Evolutionary conservation across 2,113 vertebrate genomes (phyloP), one percentile per base, ranked within the genome.

Genomic region (Chrysochloris asiatica): DNA sequence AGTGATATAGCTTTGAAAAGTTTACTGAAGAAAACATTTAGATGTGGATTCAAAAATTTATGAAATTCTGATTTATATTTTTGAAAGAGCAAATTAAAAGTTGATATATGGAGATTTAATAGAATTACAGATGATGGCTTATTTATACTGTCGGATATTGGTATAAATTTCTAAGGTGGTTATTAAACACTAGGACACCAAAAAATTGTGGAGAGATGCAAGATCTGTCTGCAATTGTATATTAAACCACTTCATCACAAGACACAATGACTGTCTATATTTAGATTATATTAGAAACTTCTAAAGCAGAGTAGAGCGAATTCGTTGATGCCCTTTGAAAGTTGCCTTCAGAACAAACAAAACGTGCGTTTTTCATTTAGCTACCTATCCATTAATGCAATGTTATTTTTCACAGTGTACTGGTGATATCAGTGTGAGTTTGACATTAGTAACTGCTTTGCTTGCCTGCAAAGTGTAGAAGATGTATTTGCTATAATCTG

Each of bases 61-160:
- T 95, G 59, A 93, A 93, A 93, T 76, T 48, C 3, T 95, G 92
- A 86, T 92, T 95, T 95, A 86, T 90, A 76, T 77, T 86, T 89
- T 95, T 11, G 21, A 91, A 7, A 71, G 10, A 26, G 14, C 77
- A n/a, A 76, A 90, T 86, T 92, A 93, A 95, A 95, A 80, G 17
- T 92, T 95, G 86, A 90, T 86, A 79, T 80, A 88, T 72, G 36
- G 6, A 45, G 3, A n/a, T 8, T 72, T 92, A 93, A 80, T 71
- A 45, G 1, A 67, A 8, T 33, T 84, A 36, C 24, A 71, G 22
- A 6, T 28, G 2, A 88, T 69, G 8, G 0, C 30, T 92, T 92
- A 75, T 90, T 82, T 90, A 22, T 78, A 33, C 17, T 76, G 28
- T 80, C 8, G 83, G 14, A 78, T 67, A 33, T 85, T 80, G 7